Evolutionary conservation across 2,113 vertebrate genomes (phyloP), one percentile per base, ranked within the genome.

Genomic region (Buteo buteo): DNA sequence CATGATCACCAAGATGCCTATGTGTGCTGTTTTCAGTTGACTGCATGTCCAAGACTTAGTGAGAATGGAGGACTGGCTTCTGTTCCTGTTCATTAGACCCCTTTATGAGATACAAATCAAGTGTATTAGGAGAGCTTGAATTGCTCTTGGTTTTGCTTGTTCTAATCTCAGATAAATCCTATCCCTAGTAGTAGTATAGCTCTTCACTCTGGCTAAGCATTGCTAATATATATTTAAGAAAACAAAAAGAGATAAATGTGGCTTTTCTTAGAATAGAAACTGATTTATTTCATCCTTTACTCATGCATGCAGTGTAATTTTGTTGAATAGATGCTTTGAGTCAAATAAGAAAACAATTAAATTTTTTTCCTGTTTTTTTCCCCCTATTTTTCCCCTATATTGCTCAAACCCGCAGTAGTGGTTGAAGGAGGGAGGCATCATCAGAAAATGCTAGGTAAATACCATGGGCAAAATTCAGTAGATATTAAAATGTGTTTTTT

Each of bases 11-110:
- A 1, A 11, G 47, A 11, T 82, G 66, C 61, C 47, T 59, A 3
- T 0, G 0, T 72, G 54, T 14, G 13, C 58, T 93, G 38, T 67
- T 90, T 49, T 29, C 47, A 32, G 2, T 11, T 40, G 62, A 40
- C 71, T 62, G 52, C 28, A 6, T 18, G 18, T 50, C 59, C 29
- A 26, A 38, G 76, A 24, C 58, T 45, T 28, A 11, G 14, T 49
- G 54, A 50, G 77, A 55, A 14, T 0, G 0, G 14, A 24, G 20
- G 22, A 0, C 9, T 62, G 52, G 21, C 61, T 58, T 88, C 77
- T 65, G 4, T 40, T 93, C 47, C 44, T 71, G 40, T 34, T 72
- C 13, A 22, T 67, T 55, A 42, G 47, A 36, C 64, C 44, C 28
- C 44, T 81, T 61, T 38, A 36, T 57, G 70, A 85, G 38, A 26